phyloP scores from a whole-genome alignment of 2,113 vertebrate genomes.

The Deroptyus accipitrinus region DNA sequence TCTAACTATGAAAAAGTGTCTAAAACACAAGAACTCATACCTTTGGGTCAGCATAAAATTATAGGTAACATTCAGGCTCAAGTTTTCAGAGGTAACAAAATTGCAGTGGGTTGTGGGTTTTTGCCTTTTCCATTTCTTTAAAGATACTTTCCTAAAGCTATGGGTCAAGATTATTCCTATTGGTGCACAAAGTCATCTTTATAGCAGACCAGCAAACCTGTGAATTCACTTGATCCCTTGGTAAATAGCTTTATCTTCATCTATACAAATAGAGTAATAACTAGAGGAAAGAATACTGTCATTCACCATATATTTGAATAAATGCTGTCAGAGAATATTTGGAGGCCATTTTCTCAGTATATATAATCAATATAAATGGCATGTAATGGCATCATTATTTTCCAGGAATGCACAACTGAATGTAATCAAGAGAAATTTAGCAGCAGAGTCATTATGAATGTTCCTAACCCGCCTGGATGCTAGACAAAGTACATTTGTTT shows the following conservation, averaged over 20 bases:
- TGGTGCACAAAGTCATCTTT: neutral
- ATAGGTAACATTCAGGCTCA: neutral
- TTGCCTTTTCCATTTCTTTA: neutral
- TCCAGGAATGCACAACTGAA: neutral
- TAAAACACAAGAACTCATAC: neutral
- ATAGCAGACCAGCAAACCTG: neutral
- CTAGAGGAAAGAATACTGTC: neutral
- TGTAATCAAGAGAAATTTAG: neutral
- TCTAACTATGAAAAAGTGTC: neutral
- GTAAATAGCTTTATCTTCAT: neutral
- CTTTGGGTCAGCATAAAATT: neutral
- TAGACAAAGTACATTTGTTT: neutral
- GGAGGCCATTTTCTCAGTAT: neutral
- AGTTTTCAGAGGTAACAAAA: neutral
- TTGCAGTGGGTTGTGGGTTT: neutral
- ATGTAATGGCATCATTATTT: neutral
- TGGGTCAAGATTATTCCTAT: neutral
- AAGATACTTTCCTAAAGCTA: neutral
- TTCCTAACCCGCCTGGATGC: neutral
- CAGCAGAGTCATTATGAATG: neutral
- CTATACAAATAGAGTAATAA: neutral
- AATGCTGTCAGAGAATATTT: neutral
- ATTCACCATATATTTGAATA: neutral
- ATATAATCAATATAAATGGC: neutral
- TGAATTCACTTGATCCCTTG: neutral